These are phyloP conservation scores for Portevinia maculata DNA, from an alignment of 2,888 invertebrate genomes.

Conservation along the genomic window DNA sequence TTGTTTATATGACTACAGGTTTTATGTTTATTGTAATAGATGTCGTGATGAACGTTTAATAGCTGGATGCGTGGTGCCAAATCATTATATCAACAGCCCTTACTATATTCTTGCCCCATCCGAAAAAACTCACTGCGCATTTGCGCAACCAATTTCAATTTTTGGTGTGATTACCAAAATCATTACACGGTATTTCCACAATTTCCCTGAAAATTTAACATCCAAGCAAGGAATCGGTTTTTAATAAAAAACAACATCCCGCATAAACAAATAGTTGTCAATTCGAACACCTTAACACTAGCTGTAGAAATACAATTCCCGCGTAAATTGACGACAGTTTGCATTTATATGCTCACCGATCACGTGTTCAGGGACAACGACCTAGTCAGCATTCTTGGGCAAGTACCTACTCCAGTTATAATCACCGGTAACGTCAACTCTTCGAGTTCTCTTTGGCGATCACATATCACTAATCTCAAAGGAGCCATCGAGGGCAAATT, in stretches of 20 bases:
- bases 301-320: slow-evolving; percentile 20
- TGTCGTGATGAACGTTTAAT: too few relatives aligned
- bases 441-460: slow-evolving; percentile 48
- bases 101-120: too few relatives aligned
- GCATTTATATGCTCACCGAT: slow-evolving; percentile 18
- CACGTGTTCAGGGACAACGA: slow-evolving; percentile 14
- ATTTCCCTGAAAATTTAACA: neutral
- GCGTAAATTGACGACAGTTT: slow-evolving; percentile 12
- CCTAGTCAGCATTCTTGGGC: slow-evolving; percentile 3
- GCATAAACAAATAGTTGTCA: neutral
- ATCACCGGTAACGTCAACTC: slow-evolving; percentile 38
- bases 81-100: too few relatives aligned
- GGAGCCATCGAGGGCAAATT: slow-evolving; percentile 10
- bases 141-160: too few relatives aligned
- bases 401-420: slow-evolving; percentile 13
- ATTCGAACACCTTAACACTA: slow-evolving; percentile 23
- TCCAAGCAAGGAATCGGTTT: slow-evolving; percentile 22
- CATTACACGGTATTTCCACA: slow-evolving; percentile 39
- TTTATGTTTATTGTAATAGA: too few relatives aligned
- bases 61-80: too few relatives aligned
- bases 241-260: slow-evolving; percentile 20
- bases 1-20: too few relatives aligned
- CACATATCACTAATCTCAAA: neutral
- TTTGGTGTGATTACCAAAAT: too few relatives aligned
- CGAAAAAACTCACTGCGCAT: too few relatives aligned